Conservation (phyloP, 35 echinoderm and acorn worm species). For the Chiridota heheva region DNA sequence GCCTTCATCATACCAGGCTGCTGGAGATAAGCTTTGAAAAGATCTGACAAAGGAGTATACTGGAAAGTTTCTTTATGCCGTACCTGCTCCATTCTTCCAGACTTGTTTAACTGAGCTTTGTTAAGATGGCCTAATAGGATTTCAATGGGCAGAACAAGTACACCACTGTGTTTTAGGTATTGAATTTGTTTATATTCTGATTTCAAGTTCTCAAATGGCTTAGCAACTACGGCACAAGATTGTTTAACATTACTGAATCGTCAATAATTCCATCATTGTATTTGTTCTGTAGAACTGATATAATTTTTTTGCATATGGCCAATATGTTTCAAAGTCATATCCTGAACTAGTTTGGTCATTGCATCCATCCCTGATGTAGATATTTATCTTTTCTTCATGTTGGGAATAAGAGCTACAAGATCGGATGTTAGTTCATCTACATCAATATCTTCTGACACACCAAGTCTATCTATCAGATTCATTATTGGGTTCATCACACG, state of each 20-base stretch:
- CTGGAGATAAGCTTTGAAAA: constrained; percentile 8
- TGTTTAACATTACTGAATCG: neutral
- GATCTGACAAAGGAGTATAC: constrained; percentile 13
- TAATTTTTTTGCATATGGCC: neutral
- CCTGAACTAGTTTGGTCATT: neutral
- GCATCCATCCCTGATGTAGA: neutral
- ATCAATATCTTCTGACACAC: neutral
- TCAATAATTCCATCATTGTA: neutral
- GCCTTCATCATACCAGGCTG: constrained; percentile 30
- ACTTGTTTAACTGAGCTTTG: neutral
- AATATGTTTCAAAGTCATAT: neutral
- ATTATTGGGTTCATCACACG: neutral
- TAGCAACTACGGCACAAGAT: neutral
- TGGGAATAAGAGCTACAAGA: neutral
- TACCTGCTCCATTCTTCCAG: constrained; percentile 19
- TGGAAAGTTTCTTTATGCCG: constrained; percentile 15
- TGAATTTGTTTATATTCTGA: neutral
- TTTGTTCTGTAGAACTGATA: neutral
- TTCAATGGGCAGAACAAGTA: neutral
- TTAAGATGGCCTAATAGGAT: neutral
- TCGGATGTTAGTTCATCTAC: neutral
- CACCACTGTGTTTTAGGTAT: neutral
- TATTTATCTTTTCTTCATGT: neutral
- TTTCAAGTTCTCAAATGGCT: constrained; percentile 6
- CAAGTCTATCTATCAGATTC: neutral